Evolutionary conservation across 2,797 vertebrate genomes (phyloP).

Genomic region (Centroberyx gerrardi): DNA sequence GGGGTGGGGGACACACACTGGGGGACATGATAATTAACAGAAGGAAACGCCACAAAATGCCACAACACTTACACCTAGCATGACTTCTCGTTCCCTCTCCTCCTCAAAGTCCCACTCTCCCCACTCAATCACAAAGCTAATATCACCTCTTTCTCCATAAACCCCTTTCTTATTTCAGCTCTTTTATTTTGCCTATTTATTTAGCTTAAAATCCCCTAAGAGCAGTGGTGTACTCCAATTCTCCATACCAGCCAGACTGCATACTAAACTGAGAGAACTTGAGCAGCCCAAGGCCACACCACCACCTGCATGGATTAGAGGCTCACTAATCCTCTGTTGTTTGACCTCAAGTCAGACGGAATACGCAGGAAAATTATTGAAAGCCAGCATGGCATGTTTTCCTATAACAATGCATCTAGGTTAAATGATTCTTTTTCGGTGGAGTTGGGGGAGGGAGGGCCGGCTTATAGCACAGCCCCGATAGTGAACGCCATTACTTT

Average conservation of each 20-base stretch:
- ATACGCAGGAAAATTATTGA: slow-evolving; percentile 55
- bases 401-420: slow-evolving; percentile 53
- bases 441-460: not conserved
- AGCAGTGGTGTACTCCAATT: slow-evolving; percentile 70
- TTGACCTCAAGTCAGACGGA: slow-evolving; percentile 72
- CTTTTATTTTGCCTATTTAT: slow-evolving; percentile 85
- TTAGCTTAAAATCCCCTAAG: slow-evolving; percentile 80
- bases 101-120: slow-evolving; percentile 79
- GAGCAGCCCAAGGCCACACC: slow-evolving; percentile 63
- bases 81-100: slow-evolving; percentile 46
- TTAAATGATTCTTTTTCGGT: slow-evolving; percentile 26
- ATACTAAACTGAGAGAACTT: slow-evolving; percentile 72
- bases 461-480: not conserved
- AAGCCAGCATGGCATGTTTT: slow-evolving; percentile 53
- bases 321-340: slow-evolving; percentile 69
- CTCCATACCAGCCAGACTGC: slow-evolving; percentile 66
- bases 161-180: slow-evolving; percentile 67
- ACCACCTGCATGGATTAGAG: slow-evolving; percentile 70
- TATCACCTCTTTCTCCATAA: slow-evolving; percentile 80
- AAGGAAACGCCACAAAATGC: slow-evolving; percentile 68
- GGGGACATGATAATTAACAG: slow-evolving; percentile 81
- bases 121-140: slow-evolving; percentile 86
- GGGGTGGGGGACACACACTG: slow-evolving; percentile 61
- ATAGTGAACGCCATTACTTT: slow-evolving; percentile 21
- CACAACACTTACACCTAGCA: slow-evolving; percentile 68